Evolutionary conservation across 2,888 invertebrate species (phyloP).

Genomic region (Creontiades dilutus): DNA sequence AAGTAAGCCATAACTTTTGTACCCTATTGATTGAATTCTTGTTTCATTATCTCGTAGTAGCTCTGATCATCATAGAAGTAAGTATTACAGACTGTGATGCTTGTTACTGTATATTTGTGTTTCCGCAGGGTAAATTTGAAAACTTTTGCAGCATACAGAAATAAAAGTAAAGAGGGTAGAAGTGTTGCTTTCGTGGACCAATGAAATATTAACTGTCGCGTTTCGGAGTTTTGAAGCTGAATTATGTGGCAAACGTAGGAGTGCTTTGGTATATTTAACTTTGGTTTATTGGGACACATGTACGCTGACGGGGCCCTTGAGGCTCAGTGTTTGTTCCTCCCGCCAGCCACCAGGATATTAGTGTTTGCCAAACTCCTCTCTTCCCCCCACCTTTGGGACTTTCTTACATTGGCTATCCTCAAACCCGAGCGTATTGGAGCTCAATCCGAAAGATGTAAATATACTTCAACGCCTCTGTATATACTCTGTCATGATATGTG

Average conservation of each 20-base stretch:
- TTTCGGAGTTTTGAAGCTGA: slow-evolving; percentile 36
- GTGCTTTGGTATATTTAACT: slow-evolving; percentile 60
- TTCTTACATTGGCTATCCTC: slow-evolving; percentile 23
- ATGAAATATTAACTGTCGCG: slow-evolving; percentile 20
- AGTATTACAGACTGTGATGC: too few species aligned
- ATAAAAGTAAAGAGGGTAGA: background rate
- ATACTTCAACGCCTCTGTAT: slow-evolving; percentile 11
- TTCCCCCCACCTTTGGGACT: slow-evolving; percentile 54
- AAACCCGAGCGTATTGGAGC: background rate
- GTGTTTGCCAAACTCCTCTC: slow-evolving; percentile 68
- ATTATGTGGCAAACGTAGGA: slow-evolving; percentile 49
- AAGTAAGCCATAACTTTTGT: too few species aligned
- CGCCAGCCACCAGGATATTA: slow-evolving; percentile 62
- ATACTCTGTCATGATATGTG: background rate
- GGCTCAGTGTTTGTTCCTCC: slow-evolving; percentile 61
- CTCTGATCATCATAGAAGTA: too few species aligned
- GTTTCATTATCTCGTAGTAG: too few species aligned
- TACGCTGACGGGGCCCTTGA: slow-evolving; percentile 64
- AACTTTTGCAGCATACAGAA: background rate
- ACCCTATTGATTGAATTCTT: too few species aligned
- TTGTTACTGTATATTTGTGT: background rate
- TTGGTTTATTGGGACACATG: slow-evolving; percentile 69
- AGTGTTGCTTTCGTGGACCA: background rate
- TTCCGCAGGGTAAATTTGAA: background rate
- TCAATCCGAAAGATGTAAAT: slow-evolving; percentile 17